Percentiles rank a stretch among this genome's conserved stretches.
Conservation (phyloP, 1,140 invertebrate genomes). For the Phthorimaea operculella region DNA sequence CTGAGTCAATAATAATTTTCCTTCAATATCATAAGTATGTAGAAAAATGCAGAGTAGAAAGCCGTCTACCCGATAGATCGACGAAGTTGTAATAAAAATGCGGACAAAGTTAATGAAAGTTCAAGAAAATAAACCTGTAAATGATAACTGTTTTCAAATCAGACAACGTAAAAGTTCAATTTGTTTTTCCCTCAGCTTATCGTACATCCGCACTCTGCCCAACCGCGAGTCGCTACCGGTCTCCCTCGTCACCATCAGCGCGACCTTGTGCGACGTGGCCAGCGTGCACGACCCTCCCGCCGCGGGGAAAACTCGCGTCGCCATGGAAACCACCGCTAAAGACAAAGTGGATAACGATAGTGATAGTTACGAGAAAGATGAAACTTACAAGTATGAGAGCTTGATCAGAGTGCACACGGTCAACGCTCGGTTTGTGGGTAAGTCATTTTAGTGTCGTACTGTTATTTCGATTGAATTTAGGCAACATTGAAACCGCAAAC, state of each 20-base stretch:
- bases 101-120: too few relatives aligned
- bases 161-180: too few relatives aligned
- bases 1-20: too few relatives aligned
- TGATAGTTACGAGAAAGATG: conserved; percentile 35
- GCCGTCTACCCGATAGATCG: too few relatives aligned
- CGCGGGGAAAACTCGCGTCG: conserved; percentile 3
- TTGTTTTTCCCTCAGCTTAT: conserved; percentile 70
- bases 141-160: too few relatives aligned
- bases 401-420: conserved; percentile 81
- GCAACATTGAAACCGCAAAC: too few relatives aligned
- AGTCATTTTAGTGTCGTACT: conserved; percentile 13
- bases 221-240: conserved; percentile 70
- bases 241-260: conserved; percentile 76
- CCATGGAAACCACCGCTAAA: conserved; percentile 5
- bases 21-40: too few relatives aligned
- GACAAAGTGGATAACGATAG: conserved; percentile 23
- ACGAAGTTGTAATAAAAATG: too few relatives aligned
- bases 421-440: conserved; percentile 77
- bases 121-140: too few relatives aligned
- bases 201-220: conserved; percentile 80
- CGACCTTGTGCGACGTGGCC: conserved; percentile 85
- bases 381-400: conserved; percentile 67
- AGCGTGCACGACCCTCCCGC: conserved; percentile 66
- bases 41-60: too few relatives aligned
- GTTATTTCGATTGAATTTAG: too few relatives aligned